Conservation (phyloP, 1,140 invertebrate species). For the Cotesia typhae region DNA sequence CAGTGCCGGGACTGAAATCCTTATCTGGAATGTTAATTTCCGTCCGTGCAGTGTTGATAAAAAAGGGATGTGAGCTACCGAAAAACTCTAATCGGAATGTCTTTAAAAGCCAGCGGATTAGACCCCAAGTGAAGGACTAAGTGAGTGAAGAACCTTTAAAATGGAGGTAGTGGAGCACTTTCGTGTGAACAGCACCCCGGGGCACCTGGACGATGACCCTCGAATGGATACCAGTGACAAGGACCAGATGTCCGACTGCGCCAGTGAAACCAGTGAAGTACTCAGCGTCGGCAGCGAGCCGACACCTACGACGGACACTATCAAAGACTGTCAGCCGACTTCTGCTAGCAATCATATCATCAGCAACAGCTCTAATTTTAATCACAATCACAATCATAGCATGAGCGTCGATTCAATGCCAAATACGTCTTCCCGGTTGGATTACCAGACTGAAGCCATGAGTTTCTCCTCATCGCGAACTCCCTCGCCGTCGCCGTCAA, state of each 20-base stretch:
- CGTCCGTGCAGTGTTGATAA: too few relatives aligned
- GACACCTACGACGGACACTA: conserved; percentile 50
- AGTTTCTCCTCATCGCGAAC: conserved; percentile 45
- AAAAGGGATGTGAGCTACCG: too few relatives aligned
- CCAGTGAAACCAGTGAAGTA: conserved; percentile 64
- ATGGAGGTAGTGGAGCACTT: conserved; percentile 39
- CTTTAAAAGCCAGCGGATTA: background rate
- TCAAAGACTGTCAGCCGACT: conserved; percentile 43
- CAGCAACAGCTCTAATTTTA: too few relatives aligned
- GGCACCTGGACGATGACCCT: conserved; percentile 39
- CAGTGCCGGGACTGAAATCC: too few relatives aligned
- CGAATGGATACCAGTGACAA: conserved; percentile 23
- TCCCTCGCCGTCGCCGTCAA: conserved; percentile 49
- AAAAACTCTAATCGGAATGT: too few relatives aligned
- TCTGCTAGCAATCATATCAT: conserved; percentile 9
- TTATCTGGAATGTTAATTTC: too few relatives aligned
- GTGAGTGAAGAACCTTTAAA: background rate
- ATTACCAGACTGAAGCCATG: conserved; percentile 11
- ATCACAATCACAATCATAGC: too few relatives aligned
- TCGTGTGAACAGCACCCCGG: conserved; percentile 24
- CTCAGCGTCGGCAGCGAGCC: conserved; percentile 71
- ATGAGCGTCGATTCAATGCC: conserved; percentile 46
- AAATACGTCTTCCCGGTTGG: conserved; percentile 35
- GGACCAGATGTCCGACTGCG: conserved; percentile 51
- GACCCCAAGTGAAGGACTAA: background rate